phyloP scores from a whole-genome alignment of 30 jellyfish, hydroid and myxozoan species.

The Phacellophora camtschatica region DNA sequence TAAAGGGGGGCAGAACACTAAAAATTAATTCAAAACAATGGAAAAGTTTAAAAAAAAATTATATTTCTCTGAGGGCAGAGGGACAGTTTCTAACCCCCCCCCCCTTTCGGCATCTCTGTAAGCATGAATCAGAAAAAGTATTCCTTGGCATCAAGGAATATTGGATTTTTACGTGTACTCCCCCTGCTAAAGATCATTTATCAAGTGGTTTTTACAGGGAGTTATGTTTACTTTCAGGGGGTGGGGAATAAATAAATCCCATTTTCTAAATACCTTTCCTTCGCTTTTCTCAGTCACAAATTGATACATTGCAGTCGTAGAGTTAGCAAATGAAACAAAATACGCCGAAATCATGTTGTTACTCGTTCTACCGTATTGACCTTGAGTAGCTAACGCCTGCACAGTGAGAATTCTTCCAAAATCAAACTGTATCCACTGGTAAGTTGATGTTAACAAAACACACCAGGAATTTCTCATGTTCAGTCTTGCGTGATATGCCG shows the following conservation, averaged over 20 bases:
- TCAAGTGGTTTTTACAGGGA: neutral
- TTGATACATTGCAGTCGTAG: neutral
- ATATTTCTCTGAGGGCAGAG: no score
- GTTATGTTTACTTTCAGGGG: neutral
- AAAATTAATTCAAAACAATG: no score
- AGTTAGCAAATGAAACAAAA: neutral
- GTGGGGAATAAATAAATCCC: neutral
- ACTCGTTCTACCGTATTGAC: conserved; percentile 20
- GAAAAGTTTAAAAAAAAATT: no score
- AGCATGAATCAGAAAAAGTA: no score
- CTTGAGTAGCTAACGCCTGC: conserved; percentile 10
- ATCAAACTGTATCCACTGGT: conserved; percentile 31
- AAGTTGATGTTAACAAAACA: neutral
- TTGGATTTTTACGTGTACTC: no score
- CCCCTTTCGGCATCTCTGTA: no score
- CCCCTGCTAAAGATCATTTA: no score
- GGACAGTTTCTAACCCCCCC: no score
- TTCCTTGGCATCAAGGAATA: no score
- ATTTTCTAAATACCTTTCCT: neutral
- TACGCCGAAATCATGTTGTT: conserved; percentile 14
- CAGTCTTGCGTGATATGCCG: conserved; percentile 25
- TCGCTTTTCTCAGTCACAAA: neutral
- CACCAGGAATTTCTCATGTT: conserved; percentile 33
- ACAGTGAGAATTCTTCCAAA: conserved; percentile 12
- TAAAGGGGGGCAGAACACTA: no score